Base-by-base conservation (phyloP, 2,113 vertebrate genomes). In the Lutjanus erythropterus region DNA sequence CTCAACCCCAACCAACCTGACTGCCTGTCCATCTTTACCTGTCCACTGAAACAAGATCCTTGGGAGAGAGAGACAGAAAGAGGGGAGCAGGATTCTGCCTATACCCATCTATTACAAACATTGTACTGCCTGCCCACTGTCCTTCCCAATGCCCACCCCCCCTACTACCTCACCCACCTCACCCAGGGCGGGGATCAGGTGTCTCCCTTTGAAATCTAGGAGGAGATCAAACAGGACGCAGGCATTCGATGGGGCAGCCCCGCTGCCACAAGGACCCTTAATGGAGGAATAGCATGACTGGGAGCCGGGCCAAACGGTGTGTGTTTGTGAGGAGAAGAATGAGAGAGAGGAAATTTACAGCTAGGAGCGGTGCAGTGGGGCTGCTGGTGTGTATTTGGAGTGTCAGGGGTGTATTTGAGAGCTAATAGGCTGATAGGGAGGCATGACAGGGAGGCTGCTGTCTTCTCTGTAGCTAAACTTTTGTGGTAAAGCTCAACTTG, bases 141-240 rank as follows among this genome's bases (percentile, higher is more conserved):
- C 74, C 47, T 76, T 84, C 71, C 81, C 61, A 56, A 50, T 75
- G 62, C 60, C 64, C 79, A 66, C 71, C 69, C 70, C 75, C 73
- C 58, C 79, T 66, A 69, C 76, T 23, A 62, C 61, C 80, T 67
- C 78, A 85, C 42, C 87, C 75, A 53, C 62, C 58, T 88, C 81
- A 85, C 74, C 84, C 78, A 79, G 67, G 81, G 46, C 14, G 29
- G 29, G 49, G 88, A 91, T 94, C 88, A 78, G 80, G 87, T 95
- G 85, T 91, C 88, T 62, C 42, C 72, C 91, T 95, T 94, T 94
- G 93, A 94, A 94, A 94, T 91, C 65, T 74, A 77, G 89, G 84
- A 91, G 60, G 85, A 84, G 89, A 94, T 94, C 94, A 94, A 94
- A 94, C 91, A 83, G 82, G 60, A 73, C 50, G 16, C 84, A 85